Percentiles rank a stretch among this genome's conserved stretches.
These are phyloP conservation scores for Rhinatrema bivittatum DNA, from an alignment of 2,797 vertebrate species.

Conservation along the genomic window DNA sequence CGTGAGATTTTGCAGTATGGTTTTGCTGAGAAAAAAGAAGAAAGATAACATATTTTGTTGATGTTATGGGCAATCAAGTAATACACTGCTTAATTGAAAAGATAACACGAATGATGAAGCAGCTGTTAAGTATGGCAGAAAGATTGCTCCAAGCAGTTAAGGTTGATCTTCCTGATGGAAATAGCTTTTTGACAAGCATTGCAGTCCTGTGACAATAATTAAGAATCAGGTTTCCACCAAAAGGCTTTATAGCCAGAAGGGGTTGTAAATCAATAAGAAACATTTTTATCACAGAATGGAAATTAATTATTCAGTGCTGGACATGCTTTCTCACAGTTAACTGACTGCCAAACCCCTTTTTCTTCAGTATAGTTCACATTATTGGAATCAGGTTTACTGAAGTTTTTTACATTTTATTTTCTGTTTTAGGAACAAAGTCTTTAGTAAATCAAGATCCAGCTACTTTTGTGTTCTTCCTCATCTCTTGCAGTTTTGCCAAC, in stretches of 20 bases:
- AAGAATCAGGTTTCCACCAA: slow-evolving; percentile 65
- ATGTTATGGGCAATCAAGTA: slow-evolving; percentile 8
- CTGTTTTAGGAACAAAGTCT: too few relatives aligned
- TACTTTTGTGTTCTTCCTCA: too few relatives aligned
- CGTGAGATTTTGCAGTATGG: too few relatives aligned
- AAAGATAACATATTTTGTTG: too few relatives aligned
- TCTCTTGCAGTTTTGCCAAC: too few relatives aligned
- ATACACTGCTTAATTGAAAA: slow-evolving; percentile 32
- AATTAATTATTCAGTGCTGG: slow-evolving; percentile 67
- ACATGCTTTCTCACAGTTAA: slow-evolving; percentile 51
- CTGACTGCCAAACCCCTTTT: slow-evolving; percentile 26
- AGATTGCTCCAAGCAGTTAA: slow-evolving; percentile 48
- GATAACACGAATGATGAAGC: slow-evolving; percentile 53
- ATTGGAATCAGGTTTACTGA: too few relatives aligned
- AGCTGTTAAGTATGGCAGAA: slow-evolving; percentile 53
- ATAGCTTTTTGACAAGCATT: slow-evolving; percentile 52
- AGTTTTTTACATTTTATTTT: too few relatives aligned
- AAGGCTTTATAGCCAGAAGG: slow-evolving; percentile 57
- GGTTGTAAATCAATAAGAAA: slow-evolving; percentile 67
- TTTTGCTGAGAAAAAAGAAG: too few relatives aligned
- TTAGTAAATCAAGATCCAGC: too few relatives aligned
- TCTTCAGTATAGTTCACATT: too few relatives aligned
- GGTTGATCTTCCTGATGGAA: slow-evolving; percentile 55
- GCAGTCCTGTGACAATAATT: slow-evolving; percentile 59
- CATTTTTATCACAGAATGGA: slow-evolving; percentile 54